Evolutionary conservation across 2,113 vertebrate genomes (phyloP).

Genomic region (Colaptes auratus): DNA sequence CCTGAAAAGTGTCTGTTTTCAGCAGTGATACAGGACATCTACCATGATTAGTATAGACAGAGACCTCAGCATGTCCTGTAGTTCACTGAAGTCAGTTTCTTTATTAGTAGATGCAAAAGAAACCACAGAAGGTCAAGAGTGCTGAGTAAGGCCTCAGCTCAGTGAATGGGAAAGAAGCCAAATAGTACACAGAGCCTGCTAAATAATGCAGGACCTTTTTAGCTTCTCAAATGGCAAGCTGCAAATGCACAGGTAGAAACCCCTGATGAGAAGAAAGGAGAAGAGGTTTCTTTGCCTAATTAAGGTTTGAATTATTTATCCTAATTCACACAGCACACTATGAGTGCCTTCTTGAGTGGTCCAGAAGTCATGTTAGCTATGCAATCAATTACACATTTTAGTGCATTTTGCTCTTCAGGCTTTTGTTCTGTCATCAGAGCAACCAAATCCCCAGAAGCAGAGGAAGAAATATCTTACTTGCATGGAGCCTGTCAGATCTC

Average conservation of each 20-base stretch:
- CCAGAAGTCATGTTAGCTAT: not conserved
- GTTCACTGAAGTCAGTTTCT: not conserved
- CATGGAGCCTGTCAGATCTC: slow-evolving; percentile 87
- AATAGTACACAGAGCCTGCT: not conserved
- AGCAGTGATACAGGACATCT: not conserved
- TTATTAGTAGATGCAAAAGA: fast-evolving
- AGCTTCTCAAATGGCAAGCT: not conserved
- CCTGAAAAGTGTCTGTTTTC: not conserved
- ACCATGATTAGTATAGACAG: not conserved
- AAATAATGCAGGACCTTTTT: not conserved
- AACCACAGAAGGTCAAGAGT: not conserved
- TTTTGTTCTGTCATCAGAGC: not conserved
- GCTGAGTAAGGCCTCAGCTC: not conserved
- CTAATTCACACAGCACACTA: not conserved
- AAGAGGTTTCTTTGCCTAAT: not conserved
- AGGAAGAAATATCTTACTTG: slow-evolving; percentile 77
- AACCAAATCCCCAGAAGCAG: not conserved
- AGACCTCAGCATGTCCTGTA: not conserved
- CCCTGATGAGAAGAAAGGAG: not conserved
- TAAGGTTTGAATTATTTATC: not conserved
- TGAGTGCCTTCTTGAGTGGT: not conserved
- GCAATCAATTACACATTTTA: not conserved
- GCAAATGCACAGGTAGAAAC: not conserved
- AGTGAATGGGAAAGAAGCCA: not conserved
- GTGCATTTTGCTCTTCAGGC: not conserved